Evolutionary conservation across 2,113 vertebrate species (phyloP).

Genomic region (Hiodon tergisus): DNA sequence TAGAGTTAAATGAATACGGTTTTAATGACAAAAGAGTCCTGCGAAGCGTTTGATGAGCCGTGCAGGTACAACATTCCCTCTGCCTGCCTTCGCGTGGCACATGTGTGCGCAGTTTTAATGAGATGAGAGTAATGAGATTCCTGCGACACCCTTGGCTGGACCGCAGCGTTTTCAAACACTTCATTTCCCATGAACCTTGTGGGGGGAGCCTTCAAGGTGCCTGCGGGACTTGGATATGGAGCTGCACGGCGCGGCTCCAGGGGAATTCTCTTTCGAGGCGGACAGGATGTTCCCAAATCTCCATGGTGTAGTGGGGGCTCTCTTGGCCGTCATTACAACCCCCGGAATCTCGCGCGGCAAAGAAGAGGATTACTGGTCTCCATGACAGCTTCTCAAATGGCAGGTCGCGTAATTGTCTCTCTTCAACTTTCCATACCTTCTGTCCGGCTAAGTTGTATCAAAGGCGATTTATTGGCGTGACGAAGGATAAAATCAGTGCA

Average conservation of each 20-base stretch:
- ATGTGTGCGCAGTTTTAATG: constrained; percentile 17
- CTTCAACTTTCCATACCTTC: background rate
- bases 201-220: constrained; percentile 2
- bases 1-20: constrained; percentile 16
- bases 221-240: constrained; percentile 7
- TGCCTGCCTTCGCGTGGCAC: background rate
- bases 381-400: constrained; percentile 13
- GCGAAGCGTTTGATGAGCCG: constrained; percentile 12
- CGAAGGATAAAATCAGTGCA: too few species aligned
- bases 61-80: background rate
- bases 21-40: constrained; percentile 14
- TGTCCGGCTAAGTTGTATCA: background rate
- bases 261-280: constrained; percentile 19
- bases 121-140: constrained; percentile 6
- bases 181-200: background rate
- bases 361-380: constrained; percentile 15
- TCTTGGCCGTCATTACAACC: constrained; percentile 9
- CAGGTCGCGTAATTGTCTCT: background rate
- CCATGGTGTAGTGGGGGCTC: constrained; percentile 17
- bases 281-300: constrained; percentile 23
- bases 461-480: too few species aligned
- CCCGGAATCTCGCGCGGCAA: background rate
- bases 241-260: constrained; percentile 1
- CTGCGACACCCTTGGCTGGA: background rate
- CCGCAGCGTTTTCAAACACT: constrained; percentile 4